Evolutionary conservation across 2,113 vertebrate genomes (phyloP), one percentile per base, ranked within the genome.

Genomic region (Oreotrochilus melanogaster): DNA sequence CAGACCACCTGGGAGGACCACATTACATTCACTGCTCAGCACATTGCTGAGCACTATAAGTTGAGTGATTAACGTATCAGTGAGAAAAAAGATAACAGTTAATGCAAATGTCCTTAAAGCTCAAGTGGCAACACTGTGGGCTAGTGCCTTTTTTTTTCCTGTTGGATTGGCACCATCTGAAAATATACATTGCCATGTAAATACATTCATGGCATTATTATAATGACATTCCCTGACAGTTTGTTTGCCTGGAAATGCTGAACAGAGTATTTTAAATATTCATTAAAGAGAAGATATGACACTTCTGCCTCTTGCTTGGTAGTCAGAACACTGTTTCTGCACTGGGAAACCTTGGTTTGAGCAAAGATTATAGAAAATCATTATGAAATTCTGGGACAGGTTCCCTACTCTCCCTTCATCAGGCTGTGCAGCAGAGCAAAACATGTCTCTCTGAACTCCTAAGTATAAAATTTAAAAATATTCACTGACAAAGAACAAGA

Each of bases 201-300:
- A 96, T 89, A 35, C 53, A 89, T 88, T 88, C 70, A 58, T 86
- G 89, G 58, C n/a, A 33, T 69, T 94, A 65, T 82, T 95, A 70
- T 92, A 90, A 95, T 86, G 85, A 73, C 28, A 66, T 76, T 90
- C 61, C 3, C 0, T 76, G 82, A 51, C 62, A 54, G 79, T 88
- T 95, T 90, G 83, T 93, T 96, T 93, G 86, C 91, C 83, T 91
- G 83, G 72, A 92, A 94, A 35, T 0, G 0, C 56, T 80, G 88
- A 95, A 93, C 57, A 60, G 48, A 69, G 35, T 83, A 84, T 88
- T 95, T 86, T 91, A 94, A 88, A 90, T 66, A 70, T 91, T 94
- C 90, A 95, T 94, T 95, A 95, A 95, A 93, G 50, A 76, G 66
- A 67, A 56, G 42, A 85, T 78, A 58, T 81, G 89, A 95, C 95